These are phyloP conservation scores for Paramormyrops kingsleyae DNA, from an alignment of 2,113 vertebrate species.

Conservation along the genomic window DNA sequence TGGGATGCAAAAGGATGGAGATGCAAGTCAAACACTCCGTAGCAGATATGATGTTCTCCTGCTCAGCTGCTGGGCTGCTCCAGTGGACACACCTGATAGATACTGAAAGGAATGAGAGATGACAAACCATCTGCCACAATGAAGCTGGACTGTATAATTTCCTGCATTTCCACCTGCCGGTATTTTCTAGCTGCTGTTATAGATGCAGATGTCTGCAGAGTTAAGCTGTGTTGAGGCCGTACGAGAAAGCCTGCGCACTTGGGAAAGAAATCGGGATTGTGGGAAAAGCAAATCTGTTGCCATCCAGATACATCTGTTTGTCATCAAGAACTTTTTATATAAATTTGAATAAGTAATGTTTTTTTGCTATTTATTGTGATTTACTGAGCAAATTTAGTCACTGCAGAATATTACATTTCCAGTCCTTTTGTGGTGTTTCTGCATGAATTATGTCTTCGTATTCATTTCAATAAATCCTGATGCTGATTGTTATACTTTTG, in stretches of 20 bases:
- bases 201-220: background rate
- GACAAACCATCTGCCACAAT: slow-evolving; percentile 19
- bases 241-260: background rate
- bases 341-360: background rate
- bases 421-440: slow-evolving; percentile 10
- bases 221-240: background rate
- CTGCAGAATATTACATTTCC: background rate
- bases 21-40: background rate
- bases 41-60: background rate
- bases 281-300: background rate
- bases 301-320: background rate
- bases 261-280: background rate
- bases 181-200: background rate
- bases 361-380: background rate
- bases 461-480: slow-evolving; percentile 22
- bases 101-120: slow-evolving; percentile 2
- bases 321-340: background rate
- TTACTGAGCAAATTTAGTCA: background rate
- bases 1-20: background rate
- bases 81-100: slow-evolving; percentile 2
- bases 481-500: slow-evolving; percentile 9
- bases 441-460: background rate
- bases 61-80: slow-evolving; percentile 3
- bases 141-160: background rate
- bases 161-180: slow-evolving; percentile 18